Percentiles rank a stretch among this genome's conserved stretches.
Conservation (phyloP, 2,888 invertebrate species). For the Vesta saturnalis region DNA sequence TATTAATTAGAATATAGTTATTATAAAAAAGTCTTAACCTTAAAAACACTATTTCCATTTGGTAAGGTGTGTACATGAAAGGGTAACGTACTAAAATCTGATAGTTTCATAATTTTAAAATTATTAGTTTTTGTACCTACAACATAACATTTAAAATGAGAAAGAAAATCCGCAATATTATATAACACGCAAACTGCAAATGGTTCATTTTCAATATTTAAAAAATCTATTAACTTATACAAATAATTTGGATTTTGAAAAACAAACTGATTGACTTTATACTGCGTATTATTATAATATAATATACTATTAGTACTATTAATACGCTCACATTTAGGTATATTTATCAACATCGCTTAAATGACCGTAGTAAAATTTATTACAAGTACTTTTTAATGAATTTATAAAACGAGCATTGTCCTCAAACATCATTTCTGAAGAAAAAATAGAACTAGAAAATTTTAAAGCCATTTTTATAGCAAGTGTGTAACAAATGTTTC, state of each 20-base stretch:
- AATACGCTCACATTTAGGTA: neutral
- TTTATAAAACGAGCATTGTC: neutral
- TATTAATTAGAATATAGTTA: constrained; percentile 9
- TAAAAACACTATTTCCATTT: neutral
- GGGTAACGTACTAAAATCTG: neutral
- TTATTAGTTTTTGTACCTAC: neutral
- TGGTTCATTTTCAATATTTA: neutral
- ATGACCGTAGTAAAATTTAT: neutral
- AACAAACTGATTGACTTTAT: neutral
- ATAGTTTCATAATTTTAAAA: neutral
- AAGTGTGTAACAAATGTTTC: neutral
- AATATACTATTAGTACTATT: neutral
- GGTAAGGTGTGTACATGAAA: neutral
- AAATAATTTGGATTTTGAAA: neutral
- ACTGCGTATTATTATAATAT: neutral
- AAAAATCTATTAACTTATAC: neutral
- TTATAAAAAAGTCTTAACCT: constrained; percentile 9
- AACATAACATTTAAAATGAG: neutral
- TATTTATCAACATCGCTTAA: neutral
- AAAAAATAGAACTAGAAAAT: neutral
- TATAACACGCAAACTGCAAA: neutral
- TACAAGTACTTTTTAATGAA: neutral
- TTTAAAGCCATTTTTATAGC: neutral
- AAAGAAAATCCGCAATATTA: neutral
- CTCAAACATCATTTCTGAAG: neutral